phyloP scores from a whole-genome alignment of 1,140 invertebrate genomes.

The Drosophila nigrodunni region DNA sequence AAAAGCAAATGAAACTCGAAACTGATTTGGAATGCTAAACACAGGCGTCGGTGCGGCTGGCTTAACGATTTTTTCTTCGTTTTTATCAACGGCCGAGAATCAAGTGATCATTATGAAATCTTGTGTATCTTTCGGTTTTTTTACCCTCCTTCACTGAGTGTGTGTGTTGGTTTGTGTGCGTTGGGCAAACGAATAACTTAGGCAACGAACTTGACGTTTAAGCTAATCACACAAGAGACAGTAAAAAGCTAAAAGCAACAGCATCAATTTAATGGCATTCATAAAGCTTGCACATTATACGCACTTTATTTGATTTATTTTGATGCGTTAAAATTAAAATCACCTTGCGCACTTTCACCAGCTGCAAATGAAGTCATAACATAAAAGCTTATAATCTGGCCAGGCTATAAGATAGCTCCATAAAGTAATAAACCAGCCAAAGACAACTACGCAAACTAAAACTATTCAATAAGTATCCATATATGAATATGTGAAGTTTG shows the following conservation, averaged over 20 bases:
- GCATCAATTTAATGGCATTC: slow-evolving; percentile 48
- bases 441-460: slow-evolving; percentile 3
- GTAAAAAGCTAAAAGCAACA: background rate
- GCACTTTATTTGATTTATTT: slow-evolving; percentile 71
- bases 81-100: slow-evolving; percentile 52
- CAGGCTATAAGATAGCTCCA: slow-evolving; percentile 26
- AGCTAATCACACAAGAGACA: slow-evolving; percentile 2
- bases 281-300: slow-evolving; percentile 49
- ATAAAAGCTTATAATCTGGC: slow-evolving; percentile 62
- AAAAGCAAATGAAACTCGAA: slow-evolving; percentile 74
- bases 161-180: slow-evolving; percentile 1
- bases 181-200: slow-evolving; percentile 47
- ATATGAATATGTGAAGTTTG: slow-evolving; percentile 28
- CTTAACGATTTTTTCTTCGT: slow-evolving; percentile 54
- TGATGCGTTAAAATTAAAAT: slow-evolving; percentile 56
- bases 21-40: slow-evolving; percentile 66
- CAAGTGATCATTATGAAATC: slow-evolving; percentile 40
- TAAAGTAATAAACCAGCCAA: slow-evolving; percentile 44
- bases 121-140: slow-evolving; percentile 13
- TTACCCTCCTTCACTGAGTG: slow-evolving; percentile 5
- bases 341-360: slow-evolving; percentile 21
- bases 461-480: slow-evolving; percentile 33
- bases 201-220: slow-evolving; percentile 58
- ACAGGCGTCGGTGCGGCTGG: slow-evolving; percentile 57
- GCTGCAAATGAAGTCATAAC: slow-evolving; percentile 78